Evolutionary conservation across 2,888 invertebrate species (phyloP).

Genomic region (Megamerina dolium): DNA sequence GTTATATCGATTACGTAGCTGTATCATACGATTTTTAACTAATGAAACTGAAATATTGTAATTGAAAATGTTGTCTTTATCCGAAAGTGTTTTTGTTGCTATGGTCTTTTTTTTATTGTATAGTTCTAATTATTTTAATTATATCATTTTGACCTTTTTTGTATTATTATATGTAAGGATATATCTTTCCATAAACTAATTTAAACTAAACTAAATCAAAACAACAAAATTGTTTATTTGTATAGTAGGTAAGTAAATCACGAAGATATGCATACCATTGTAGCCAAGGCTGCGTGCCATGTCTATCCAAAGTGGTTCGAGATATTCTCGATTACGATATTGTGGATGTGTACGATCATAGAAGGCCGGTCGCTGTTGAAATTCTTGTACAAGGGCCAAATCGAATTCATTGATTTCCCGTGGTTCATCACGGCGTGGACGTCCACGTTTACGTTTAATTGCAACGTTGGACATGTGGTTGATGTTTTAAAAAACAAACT

Average conservation of each 20-base stretch:
- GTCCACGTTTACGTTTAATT: conserved; percentile 28
- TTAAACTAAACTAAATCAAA: conserved; percentile 10
- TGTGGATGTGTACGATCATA: conserved; percentile 32
- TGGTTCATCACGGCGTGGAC: conserved; percentile 29
- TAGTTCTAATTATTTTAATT: too few relatives aligned
- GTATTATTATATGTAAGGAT: too few relatives aligned
- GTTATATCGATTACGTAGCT: conserved; percentile 37
- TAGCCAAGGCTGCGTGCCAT: conserved; percentile 28
- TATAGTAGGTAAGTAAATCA: too few relatives aligned
- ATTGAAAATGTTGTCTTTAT: too few relatives aligned
- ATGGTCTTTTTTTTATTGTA: too few relatives aligned
- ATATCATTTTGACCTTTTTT: too few relatives aligned
- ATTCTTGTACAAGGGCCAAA: conserved; percentile 29
- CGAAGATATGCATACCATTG: conserved; percentile 24
- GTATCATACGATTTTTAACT: conserved; percentile 34
- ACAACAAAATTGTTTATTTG: conserved; percentile 5
- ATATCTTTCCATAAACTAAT: too few relatives aligned
- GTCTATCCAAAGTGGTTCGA: conserved; percentile 30
- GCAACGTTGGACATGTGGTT: too few relatives aligned
- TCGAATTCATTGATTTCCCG: conserved; percentile 31
- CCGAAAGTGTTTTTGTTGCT: too few relatives aligned
- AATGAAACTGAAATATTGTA: conserved; percentile 25
- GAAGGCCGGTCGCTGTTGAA: conserved; percentile 30
- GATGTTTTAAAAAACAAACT: too few relatives aligned
- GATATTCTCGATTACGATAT: conserved; percentile 29